Evolutionary conservation across 2,113 vertebrate genomes (phyloP).

Genomic region (Hypomesus transpacificus): DNA sequence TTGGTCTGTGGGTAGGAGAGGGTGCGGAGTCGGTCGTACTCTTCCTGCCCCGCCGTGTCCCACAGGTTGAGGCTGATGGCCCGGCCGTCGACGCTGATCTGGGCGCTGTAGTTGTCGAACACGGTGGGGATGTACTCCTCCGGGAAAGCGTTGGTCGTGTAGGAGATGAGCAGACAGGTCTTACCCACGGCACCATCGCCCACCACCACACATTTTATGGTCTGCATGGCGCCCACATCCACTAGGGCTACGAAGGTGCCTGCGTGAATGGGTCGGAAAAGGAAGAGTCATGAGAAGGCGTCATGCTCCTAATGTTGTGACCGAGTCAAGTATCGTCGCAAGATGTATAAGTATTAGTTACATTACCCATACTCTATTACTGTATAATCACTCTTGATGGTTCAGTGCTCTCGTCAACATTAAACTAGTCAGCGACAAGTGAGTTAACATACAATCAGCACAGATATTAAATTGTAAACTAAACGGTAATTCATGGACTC

Average conservation of each 20-base stretch:
- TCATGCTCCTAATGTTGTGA: neutral
- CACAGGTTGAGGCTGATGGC: constrained; percentile 79
- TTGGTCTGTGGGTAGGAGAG: constrained; percentile 79
- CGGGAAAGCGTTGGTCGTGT: constrained; percentile 80
- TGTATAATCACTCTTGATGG: too few species aligned
- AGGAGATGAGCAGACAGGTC: constrained; percentile 81
- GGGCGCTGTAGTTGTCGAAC: constrained; percentile 81
- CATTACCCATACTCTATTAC: too few species aligned
- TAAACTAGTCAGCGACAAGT: too few species aligned
- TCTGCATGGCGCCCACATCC: constrained; percentile 73
- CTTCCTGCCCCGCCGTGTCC: constrained; percentile 83
- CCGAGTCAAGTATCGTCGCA: too few species aligned
- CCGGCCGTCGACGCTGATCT: constrained; percentile 78
- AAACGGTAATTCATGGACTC: too few species aligned
- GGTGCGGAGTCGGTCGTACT: constrained; percentile 76
- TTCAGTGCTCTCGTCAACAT: too few species aligned
- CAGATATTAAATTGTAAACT: too few species aligned
- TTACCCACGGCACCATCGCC: constrained; percentile 81
- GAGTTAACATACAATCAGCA: too few species aligned
- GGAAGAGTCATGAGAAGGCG: neutral
- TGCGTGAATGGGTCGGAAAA: constrained; percentile 9
- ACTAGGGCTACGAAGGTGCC: constrained; percentile 28
- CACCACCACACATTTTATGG: constrained; percentile 81
- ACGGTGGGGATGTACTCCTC: constrained; percentile 82
- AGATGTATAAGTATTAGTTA: too few species aligned